Conservation (phyloP, 2,888 invertebrate genomes). For the Eupithecia dodoneata region DNA sequence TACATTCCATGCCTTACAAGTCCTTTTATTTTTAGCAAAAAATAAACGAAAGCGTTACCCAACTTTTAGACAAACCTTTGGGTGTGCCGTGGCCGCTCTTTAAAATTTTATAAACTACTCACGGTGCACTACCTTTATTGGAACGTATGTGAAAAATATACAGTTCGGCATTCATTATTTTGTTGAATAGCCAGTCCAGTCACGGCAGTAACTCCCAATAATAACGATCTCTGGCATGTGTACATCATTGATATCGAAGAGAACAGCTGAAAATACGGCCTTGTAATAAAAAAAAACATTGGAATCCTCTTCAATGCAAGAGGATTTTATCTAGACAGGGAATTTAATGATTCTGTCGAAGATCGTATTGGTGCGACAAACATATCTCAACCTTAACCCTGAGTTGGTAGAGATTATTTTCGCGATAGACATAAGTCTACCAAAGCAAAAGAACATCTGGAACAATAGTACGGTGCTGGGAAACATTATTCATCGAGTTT, state of each 20-base stretch:
- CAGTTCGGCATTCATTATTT: constrained; percentile 16
- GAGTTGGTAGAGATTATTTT: not conserved
- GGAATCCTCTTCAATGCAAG: not conserved
- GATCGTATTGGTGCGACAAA: not conserved
- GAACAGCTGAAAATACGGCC: not conserved
- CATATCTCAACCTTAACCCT: not conserved
- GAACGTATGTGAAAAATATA: not conserved
- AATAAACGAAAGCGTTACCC: not conserved
- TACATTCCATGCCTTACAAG: too few relatives aligned
- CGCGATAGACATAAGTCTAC: not conserved
- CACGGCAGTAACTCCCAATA: not conserved
- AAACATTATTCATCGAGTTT: not conserved
- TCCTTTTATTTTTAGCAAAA: not conserved
- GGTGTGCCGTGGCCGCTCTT: not conserved
- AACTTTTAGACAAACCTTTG: not conserved
- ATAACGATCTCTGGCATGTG: not conserved
- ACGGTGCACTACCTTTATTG: not conserved
- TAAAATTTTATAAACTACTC: not conserved
- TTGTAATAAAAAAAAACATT: not conserved
- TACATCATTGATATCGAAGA: constrained; percentile 1
- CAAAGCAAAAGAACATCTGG: not conserved
- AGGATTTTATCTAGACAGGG: not conserved
- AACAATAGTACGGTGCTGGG: not conserved
- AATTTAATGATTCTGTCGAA: not conserved
- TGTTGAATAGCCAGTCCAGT: constrained; percentile 8